These are phyloP conservation scores for Colostygia pectinataria DNA, from an alignment of 2,888 invertebrate genomes.

Conservation along the genomic window DNA sequence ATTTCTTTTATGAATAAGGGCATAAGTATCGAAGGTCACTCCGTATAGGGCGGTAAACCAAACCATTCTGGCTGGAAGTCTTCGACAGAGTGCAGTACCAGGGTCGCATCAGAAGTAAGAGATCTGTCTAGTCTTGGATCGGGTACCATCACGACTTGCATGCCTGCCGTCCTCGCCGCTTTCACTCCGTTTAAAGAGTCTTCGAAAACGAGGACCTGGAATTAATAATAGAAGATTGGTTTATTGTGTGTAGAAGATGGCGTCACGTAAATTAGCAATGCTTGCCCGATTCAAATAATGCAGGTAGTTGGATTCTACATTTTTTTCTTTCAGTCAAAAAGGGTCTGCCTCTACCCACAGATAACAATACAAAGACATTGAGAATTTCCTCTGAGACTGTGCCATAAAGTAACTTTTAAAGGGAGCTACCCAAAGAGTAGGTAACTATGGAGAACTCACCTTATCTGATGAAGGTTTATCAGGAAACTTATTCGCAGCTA, in stretches of 20 bases:
- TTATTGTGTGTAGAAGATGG: too few species aligned
- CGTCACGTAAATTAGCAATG: too few species aligned
- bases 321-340: too few species aligned
- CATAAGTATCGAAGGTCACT: neutral
- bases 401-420: too few species aligned
- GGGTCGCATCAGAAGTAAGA: conserved; percentile 80
- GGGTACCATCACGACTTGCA: conserved; percentile 93
- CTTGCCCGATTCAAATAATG: too few species aligned
- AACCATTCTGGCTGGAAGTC: conserved; percentile 92
- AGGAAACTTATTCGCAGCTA: conserved; percentile 88
- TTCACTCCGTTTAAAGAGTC: conserved; percentile 94
- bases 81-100: conserved; percentile 87
- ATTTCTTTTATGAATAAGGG: too few species aligned
- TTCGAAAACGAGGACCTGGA: conserved; percentile 92
- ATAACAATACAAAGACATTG: too few species aligned
- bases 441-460: conserved; percentile 49
- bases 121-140: conserved; percentile 74
- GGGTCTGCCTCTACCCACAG: too few species aligned
- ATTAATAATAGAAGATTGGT: neutral
- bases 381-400: too few species aligned
- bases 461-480: conserved; percentile 84
- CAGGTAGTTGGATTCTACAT: too few species aligned
- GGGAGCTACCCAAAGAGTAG: neutral
- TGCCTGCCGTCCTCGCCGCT: conserved; percentile 90
- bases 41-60: conserved; percentile 86